These are phyloP conservation scores for Notarius quadriscutis DNA, from an alignment of 2,113 vertebrate genomes.

Conservation along the genomic window DNA sequence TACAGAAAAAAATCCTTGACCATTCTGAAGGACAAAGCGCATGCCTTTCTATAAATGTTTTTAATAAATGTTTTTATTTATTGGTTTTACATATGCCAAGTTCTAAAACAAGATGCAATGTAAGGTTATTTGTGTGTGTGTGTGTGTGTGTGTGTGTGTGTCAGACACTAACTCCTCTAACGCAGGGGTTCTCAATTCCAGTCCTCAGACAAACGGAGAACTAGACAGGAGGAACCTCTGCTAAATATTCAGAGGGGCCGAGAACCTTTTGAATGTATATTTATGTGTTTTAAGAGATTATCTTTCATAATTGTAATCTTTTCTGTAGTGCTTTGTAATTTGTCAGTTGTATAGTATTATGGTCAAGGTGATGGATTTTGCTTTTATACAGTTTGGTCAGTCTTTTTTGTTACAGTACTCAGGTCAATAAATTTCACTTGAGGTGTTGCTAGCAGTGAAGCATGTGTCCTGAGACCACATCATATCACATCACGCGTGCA, in stretches of 20 bases:
- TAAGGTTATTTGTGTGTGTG: constrained; percentile 24
- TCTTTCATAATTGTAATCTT: constrained; percentile 44
- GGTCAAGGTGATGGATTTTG: constrained; percentile 63
- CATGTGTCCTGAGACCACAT: not conserved
- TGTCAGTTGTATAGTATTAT: constrained; percentile 65
- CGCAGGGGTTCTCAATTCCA: constrained; percentile 12
- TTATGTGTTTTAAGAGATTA: constrained; percentile 71
- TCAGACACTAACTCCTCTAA: constrained; percentile 43
- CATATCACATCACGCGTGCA: not conserved
- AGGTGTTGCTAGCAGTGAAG: constrained; percentile 26
- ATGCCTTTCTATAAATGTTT: constrained; percentile 64
- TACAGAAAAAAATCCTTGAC: constrained; percentile 60
- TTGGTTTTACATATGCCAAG: constrained; percentile 45
- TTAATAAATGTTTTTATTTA: constrained; percentile 57
- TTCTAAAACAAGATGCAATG: constrained; percentile 38
- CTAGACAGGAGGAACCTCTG: no score
- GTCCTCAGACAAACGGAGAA: not conserved
- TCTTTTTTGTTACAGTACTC: constrained; percentile 76
- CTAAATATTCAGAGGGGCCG: no score
- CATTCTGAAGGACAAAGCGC: constrained; percentile 59
- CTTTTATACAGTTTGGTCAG: constrained; percentile 78
- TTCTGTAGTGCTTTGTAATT: constrained; percentile 73
- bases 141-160: constrained; percentile 3
- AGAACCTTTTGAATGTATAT: constrained; percentile 70
- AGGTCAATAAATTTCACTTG: constrained; percentile 81